Evolutionary conservation across 2,113 vertebrate species (phyloP).

Genomic region (Salvelinus alpinus): DNA sequence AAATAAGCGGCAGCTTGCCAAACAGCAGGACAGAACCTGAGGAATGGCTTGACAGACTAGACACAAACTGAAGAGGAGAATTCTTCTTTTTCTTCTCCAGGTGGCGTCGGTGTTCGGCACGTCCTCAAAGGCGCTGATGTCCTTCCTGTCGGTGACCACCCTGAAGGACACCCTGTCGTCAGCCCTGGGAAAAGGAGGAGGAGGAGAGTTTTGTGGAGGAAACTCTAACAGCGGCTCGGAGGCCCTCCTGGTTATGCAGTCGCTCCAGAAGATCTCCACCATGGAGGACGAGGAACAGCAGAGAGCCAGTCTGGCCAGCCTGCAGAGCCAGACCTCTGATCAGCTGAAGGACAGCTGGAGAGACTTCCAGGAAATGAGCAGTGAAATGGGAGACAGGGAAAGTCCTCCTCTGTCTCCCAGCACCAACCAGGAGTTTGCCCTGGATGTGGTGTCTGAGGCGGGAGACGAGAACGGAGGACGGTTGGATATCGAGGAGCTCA

Average conservation of each 20-base stretch:
- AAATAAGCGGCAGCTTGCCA: too few relatives aligned
- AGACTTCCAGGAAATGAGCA: constrained; percentile 65
- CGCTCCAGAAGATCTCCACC: constrained; percentile 77
- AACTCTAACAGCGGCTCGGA: constrained; percentile 70
- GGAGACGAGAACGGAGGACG: constrained; percentile 52
- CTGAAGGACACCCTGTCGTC: constrained; percentile 75
- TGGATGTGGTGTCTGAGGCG: constrained; percentile 57
- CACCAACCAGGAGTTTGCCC: constrained; percentile 58
- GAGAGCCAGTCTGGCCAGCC: constrained; percentile 72
- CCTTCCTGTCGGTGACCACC: constrained; percentile 84
- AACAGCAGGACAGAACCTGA: too few relatives aligned
- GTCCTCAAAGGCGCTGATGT: constrained; percentile 80
- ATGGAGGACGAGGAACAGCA: constrained; percentile 79
- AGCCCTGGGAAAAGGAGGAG: constrained; percentile 25
- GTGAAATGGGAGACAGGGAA: constrained; percentile 30
- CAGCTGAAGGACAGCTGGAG: constrained; percentile 60
- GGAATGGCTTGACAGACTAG: too few relatives aligned
- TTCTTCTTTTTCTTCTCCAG: constrained; percentile 27
- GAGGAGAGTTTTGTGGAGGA: constrained; percentile 45
- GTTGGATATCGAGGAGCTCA: constrained; percentile 59
- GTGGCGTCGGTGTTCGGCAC: constrained; percentile 69
- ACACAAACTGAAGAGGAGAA: too few relatives aligned
- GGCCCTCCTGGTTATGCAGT: constrained; percentile 77
- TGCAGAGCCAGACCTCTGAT: constrained; percentile 76
- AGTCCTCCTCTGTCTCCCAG: constrained; percentile 54